Base-by-base conservation (phyloP, 2,113 vertebrate species). In the Tinamus guttatus region DNA sequence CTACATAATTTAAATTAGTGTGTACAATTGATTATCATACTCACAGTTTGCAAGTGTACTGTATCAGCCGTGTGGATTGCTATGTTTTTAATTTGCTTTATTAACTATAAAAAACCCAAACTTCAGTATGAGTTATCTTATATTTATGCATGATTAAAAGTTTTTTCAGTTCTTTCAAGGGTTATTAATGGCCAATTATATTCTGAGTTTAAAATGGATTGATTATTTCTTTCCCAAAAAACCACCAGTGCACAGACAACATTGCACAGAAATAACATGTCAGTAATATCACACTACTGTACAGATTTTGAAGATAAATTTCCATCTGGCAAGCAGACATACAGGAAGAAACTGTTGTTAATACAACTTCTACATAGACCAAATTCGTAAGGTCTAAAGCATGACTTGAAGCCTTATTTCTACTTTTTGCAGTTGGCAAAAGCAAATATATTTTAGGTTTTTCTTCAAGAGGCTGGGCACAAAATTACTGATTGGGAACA, bases 311-410 rank as follows among this genome's bases (percentile, higher is more conserved):
- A 92, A 94, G 90, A 96, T 96, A 87, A 96, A 94, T 93, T 81
- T 87, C 88, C 95, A 97, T 97, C 96, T 97, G 96, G 96, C 91
- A 96, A 94, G 52, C 97, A 97, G 95, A 96, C 62, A 41, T 77
- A 52, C 89, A 87, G 92, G 89, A 95, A 94, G 83, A 86, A 96
- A 88, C 65, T 76, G 59, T 84, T 95, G 89, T 82, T 94, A 92
- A 78, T 71, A 56, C 1, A 4, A 54, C 85, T 94, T 93, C 95
- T 58, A 80, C 74, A 77, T 60, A 91, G 64, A 59, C 6, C 3
- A 76, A 85, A 49, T 87, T 96, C 1, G 0, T 87, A 5, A 4
- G 63, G 86, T 52, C 74, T 87, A 76, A 93, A 93, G 80, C 52
- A 43, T 0, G 1, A 25, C 71, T 87, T 85, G 81, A 79, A 77